These are phyloP conservation scores for Esox lucius DNA, from an alignment of 2,797 vertebrate genomes.

Conservation along the genomic window DNA sequence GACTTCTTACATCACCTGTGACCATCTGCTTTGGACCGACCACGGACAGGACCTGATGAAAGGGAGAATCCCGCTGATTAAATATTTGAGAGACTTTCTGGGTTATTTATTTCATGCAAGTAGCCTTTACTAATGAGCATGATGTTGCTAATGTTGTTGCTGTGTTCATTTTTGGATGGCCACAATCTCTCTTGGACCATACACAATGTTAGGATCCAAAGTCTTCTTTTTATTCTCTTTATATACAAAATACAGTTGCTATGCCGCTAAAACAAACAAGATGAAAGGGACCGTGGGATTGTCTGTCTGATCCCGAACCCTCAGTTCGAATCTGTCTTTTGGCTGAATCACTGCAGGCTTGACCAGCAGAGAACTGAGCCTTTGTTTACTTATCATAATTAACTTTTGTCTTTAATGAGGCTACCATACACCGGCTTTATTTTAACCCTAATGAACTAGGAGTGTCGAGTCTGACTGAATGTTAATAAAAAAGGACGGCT, in stretches of 20 bases:
- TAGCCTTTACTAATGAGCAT: too few species aligned
- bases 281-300: not conserved
- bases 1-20: not conserved
- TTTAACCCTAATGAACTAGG: conserved; percentile 68
- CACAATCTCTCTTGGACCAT: not conserved
- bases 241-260: not conserved
- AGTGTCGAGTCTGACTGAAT: conserved; percentile 52
- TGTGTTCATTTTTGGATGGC: not conserved
- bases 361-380: conserved; percentile 48
- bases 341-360: conserved; percentile 41
- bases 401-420: conserved; percentile 57
- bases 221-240: not conserved
- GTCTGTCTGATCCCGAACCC: not conserved
- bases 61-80: not conserved
- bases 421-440: conserved; percentile 47
- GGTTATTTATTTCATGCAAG: too few species aligned
- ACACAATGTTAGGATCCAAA: not conserved
- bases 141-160: not conserved
- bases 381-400: conserved; percentile 64
- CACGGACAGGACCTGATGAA: not conserved
- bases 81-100: not conserved
- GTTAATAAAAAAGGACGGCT: conserved; percentile 60
- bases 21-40: not conserved
- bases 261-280: not conserved
- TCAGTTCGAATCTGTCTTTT: conserved; percentile 11